Evolutionary conservation across 2,888 invertebrate genomes (phyloP).

Genomic region (Nineta flava): DNA sequence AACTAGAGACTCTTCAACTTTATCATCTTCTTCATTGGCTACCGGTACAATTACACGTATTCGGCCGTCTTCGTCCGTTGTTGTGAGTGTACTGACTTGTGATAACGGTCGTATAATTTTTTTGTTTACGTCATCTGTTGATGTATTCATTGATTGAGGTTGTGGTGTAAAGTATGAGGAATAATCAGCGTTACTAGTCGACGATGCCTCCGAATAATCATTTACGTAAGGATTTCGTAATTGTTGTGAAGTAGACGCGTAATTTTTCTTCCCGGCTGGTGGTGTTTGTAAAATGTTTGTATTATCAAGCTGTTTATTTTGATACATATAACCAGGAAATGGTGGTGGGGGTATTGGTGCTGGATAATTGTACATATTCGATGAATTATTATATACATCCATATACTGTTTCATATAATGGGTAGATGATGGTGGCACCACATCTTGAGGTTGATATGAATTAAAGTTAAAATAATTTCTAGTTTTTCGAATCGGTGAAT

Average conservation of each 20-base stretch:
- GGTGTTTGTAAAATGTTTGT: slow-evolving; percentile 20
- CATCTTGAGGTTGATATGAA: slow-evolving; percentile 4
- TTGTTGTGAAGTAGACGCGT: slow-evolving; percentile 18
- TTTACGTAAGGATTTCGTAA: slow-evolving; percentile 21
- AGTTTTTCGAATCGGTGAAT: slow-evolving; percentile 4
- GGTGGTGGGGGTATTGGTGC: slow-evolving; percentile 4
- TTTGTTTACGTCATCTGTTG: slow-evolving; percentile 2
- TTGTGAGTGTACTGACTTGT: slow-evolving; percentile 43
- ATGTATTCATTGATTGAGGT: neutral
- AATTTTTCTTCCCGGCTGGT: slow-evolving; percentile 25
- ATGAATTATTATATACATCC: slow-evolving; percentile 17
- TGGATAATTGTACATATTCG: slow-evolving; percentile 19
- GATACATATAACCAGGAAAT: slow-evolving; percentile 6
- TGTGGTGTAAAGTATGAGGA: neutral
- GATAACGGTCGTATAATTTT: slow-evolving; percentile 52
- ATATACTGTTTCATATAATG: slow-evolving; percentile 15
- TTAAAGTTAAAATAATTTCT: slow-evolving; percentile 5
- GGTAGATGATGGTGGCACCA: slow-evolving; percentile 16
- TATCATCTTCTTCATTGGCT: slow-evolving; percentile 24
- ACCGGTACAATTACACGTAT: slow-evolving; percentile 46
- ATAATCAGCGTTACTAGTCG: neutral
- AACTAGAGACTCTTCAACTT: slow-evolving; percentile 25
- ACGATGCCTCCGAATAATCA: neutral
- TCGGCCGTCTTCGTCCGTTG: slow-evolving; percentile 42
- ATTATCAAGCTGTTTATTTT: slow-evolving; percentile 7